Base-by-base conservation (phyloP, 2,113 vertebrate genomes). In the Leucosticte australis region DNA sequence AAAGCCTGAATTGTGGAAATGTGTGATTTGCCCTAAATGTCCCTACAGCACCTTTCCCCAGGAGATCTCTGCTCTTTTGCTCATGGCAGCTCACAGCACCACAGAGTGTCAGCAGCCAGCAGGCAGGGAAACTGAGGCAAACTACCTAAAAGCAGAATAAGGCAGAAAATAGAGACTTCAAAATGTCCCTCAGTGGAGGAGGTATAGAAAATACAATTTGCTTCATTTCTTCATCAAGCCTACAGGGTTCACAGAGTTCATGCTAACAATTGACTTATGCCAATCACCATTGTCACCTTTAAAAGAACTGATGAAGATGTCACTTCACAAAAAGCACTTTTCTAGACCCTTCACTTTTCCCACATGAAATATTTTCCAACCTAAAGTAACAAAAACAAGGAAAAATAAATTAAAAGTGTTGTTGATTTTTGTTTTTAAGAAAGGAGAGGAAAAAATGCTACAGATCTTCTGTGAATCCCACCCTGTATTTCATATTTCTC, bases 401-500 rank as follows among this genome's bases (percentile, higher is more conserved):
- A 0, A 4, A 33, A 59, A 82, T 75, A 92, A 78, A 10, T 24
- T 42, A 23, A 91, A 41, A 22, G 26, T 68, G 42, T 80, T 28
- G 8, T 52, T 41, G 28, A 21, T 10, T 53, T 76, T 68, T 55
- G 21, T 83, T 74, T 67, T 47, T 18, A 57, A 71, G 55, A 10
- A 50, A 57, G 44, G 8, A 31, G 30, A 8, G 2, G 12, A 49
- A 94, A 89, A 96, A 96, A 95, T 47, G 74, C 83, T 95, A 96
- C 91, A 95, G 94, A 91, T 92, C 90, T 98, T 98, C 96, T 97
- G 89, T 11, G 94, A 98, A 97, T 97, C 97, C 97, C 97, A 93
- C 97, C 96, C 97, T 97, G 95, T 94, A 97, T 97, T 98, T 98
- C 97, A 97, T 97, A 98, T 97, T 98, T 98, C 97, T 98, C 97